Conservation (phyloP, 2,888 invertebrate genomes). For the Drosophila austrosaltans region DNA sequence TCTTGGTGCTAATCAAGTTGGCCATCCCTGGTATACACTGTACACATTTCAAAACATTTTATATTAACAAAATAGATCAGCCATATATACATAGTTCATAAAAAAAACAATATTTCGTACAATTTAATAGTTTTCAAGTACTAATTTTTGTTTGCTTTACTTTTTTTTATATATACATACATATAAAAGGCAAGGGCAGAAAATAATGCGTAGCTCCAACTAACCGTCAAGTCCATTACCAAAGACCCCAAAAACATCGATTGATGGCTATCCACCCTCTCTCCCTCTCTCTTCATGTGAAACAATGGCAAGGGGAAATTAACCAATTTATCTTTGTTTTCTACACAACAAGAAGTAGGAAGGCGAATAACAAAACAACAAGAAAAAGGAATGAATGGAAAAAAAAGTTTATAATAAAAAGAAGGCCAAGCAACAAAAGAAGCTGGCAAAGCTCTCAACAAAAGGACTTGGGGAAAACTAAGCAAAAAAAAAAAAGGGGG, state of each 20-base stretch:
- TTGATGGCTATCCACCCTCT: slow-evolving; percentile 78
- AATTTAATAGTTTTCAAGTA: slow-evolving; percentile 30
- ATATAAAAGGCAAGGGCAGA: slow-evolving; percentile 37
- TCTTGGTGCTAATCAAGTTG: too few species aligned
- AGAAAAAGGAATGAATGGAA: slow-evolving; percentile 34
- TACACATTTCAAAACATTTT: neutral
- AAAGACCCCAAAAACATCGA: slow-evolving; percentile 80
- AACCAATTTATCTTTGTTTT: slow-evolving; percentile 83
- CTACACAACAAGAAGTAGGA: slow-evolving; percentile 63
- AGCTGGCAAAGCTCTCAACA: slow-evolving; percentile 46
- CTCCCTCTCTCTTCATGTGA: slow-evolving; percentile 30
- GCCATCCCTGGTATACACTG: too few species aligned
- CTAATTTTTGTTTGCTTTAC: slow-evolving; percentile 54
- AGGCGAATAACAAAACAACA: slow-evolving; percentile 15
- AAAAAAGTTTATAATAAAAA: slow-evolving; percentile 67
- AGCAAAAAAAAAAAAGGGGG: slow-evolving; percentile 41
- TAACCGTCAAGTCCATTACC: slow-evolving; percentile 82
- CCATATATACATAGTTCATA: too few species aligned
- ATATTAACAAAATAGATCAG: neutral
- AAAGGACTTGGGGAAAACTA: slow-evolving; percentile 25
- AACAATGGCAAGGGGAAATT: slow-evolving; percentile 83
- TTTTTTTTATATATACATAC: slow-evolving; percentile 19
- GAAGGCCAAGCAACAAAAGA: slow-evolving; percentile 57
- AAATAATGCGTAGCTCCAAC: slow-evolving; percentile 65
- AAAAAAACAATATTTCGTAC: too few species aligned